Base-by-base conservation (phyloP, 2,888 invertebrate genomes). In the Pogonocherus hispidulus region DNA sequence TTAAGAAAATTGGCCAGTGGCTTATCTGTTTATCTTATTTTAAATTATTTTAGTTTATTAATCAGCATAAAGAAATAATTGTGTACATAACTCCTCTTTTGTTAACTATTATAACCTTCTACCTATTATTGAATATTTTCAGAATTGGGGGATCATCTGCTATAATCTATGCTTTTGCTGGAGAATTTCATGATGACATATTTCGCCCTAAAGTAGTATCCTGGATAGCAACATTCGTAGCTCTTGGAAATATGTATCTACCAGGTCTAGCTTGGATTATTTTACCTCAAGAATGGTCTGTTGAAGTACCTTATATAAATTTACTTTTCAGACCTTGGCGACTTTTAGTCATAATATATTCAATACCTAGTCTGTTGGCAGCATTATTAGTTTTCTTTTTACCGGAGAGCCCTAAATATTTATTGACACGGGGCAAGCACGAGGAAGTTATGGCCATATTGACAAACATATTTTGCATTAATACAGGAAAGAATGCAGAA, bases 161-260 rank as follows among this genome's bases (percentile, higher is more conserved):
- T 0, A 86, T 87, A 6, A 82, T 88, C 1, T 88, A 87, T 72
- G 87, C 87, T 1, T 88, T 87, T 74, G 81, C 87, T 14, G 87
- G 88, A 6, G 89, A 89, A 78, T 88, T 88, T 74, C 88, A 88
- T 71, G 85, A 86, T 22, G 79, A 84, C 41, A 81, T 79, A 52
- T 83, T 85, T 46, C 83, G 88, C 8, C 86, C 88, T 1, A 86
- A 86, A 75, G 85, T 84, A 0, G 80, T 86, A 22, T 80, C 85
- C 0, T 85, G 84, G 82, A 81, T 85, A 69, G 82, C 84, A 11
- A 80, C 84, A 3, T 86, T 85, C 68, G 84, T 85, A 2, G 85
- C 85, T 5, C 73, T 83, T 11, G 86, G 83, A 9, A 84, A 84
- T 69, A 82, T 84, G 66, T 78, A 80, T 23, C 76, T 86, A 52